These are phyloP conservation scores for Tanypteryx hageni DNA, from an alignment of 2,888 invertebrate genomes.

Conservation along the genomic window DNA sequence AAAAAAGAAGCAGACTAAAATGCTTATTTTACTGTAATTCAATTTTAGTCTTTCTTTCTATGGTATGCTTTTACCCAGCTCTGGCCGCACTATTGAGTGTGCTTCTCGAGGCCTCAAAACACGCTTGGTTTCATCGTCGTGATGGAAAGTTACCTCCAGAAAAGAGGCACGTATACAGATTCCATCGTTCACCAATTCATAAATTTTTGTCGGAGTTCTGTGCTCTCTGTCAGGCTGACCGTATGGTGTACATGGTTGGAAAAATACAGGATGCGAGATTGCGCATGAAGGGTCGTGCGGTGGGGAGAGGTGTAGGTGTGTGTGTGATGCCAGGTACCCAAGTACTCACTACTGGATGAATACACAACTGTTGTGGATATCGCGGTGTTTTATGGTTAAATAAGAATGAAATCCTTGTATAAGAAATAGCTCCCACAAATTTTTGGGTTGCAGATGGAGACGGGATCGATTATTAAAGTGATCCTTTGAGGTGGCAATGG, in stretches of 20 bases:
- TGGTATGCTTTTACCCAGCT: neutral
- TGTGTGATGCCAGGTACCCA: neutral
- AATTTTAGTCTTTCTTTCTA: neutral
- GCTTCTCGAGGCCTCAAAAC: neutral
- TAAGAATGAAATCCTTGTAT: neutral
- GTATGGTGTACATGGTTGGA: constrained; percentile 6
- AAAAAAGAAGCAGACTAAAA: neutral
- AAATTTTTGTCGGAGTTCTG: constrained; percentile 18
- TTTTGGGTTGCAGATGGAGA: neutral
- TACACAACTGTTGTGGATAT: neutral
- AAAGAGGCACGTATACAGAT: neutral
- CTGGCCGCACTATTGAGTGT: neutral
- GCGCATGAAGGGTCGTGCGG: neutral
- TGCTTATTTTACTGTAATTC: neutral
- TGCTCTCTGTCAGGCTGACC: neutral
- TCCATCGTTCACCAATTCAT: neutral
- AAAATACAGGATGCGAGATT: neutral
- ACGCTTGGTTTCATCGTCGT: constrained; percentile 13
- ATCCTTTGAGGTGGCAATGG: too few species aligned
- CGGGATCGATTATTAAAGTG: neutral
- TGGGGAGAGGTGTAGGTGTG: neutral
- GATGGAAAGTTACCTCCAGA: neutral
- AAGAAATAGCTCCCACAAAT: neutral
- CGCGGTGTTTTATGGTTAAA: neutral
- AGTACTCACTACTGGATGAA: constrained; percentile 1